These are phyloP conservation scores for Sparus aurata DNA, from an alignment of 2,797 vertebrate genomes.

Conservation along the genomic window DNA sequence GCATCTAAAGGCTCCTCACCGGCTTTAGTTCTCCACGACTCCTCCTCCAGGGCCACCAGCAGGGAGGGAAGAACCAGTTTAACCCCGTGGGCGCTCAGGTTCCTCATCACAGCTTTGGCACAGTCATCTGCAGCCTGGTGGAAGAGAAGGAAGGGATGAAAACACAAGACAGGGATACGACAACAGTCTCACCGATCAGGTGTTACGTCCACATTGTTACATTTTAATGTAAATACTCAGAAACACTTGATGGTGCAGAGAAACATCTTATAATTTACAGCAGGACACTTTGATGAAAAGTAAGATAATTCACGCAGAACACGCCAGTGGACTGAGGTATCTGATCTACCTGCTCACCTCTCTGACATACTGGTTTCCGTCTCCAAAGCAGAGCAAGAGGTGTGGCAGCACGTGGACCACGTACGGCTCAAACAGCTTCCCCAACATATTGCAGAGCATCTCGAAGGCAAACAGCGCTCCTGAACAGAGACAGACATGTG, in stretches of 20 bases:
- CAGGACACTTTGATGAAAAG: background rate
- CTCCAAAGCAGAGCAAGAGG: slow-evolving; percentile 97
- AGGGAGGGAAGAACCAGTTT: slow-evolving; percentile 98
- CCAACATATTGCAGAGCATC: slow-evolving; percentile 99
- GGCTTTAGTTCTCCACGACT: slow-evolving; percentile 99
- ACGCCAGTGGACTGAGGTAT: background rate
- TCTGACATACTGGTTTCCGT: slow-evolving; percentile 97
- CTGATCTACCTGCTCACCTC: slow-evolving; percentile 87
- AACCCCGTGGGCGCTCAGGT: slow-evolving; percentile 97
- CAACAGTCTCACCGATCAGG: background rate
- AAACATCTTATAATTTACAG: background rate
- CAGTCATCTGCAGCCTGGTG: slow-evolving; percentile 97
- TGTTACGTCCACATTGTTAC: background rate
- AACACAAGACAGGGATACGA: background rate
- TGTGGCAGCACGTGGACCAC: slow-evolving; percentile 98
- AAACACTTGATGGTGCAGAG: background rate
- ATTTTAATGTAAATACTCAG: background rate
- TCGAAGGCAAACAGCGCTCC: slow-evolving; percentile 98
- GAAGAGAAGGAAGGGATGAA: background rate
- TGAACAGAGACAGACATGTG: slow-evolving; percentile 59
- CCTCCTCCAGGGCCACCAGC: slow-evolving; percentile 95
- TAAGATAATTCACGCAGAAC: background rate
- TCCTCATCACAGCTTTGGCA: slow-evolving; percentile 99
- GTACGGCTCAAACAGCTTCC: slow-evolving; percentile 98
- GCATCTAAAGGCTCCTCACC: slow-evolving; percentile 81